Conservation (phyloP, 2,888 invertebrate genomes). For the Druceiella hillmani region DNA sequence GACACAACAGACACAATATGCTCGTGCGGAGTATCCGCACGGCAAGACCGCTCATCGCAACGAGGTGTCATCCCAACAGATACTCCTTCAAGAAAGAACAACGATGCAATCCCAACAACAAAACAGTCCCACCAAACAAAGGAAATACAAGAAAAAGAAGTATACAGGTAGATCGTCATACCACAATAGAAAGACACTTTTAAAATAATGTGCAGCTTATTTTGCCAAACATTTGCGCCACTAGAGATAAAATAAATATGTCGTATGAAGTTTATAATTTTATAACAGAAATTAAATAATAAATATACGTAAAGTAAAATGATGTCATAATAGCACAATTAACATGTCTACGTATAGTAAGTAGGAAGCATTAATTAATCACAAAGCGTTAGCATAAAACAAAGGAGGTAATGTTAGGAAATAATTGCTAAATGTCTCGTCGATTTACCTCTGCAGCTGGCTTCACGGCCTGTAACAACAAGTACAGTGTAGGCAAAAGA, state of each 20-base stretch:
- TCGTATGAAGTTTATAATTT: too few relatives aligned
- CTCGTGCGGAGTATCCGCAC: too few relatives aligned
- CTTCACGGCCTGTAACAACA: slow-evolving; percentile 66
- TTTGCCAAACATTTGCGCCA: too few relatives aligned
- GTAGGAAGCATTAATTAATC: slow-evolving; percentile 33
- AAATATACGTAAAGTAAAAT: slow-evolving; percentile 18
- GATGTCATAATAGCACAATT: slow-evolving; percentile 20
- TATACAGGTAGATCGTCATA: neutral
- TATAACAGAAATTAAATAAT: slow-evolving; percentile 9
- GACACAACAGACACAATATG: too few relatives aligned
- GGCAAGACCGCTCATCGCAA: too few relatives aligned
- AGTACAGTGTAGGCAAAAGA: slow-evolving; percentile 26
- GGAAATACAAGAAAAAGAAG: neutral
- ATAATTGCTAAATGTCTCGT: neutral
- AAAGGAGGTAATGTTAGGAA: slow-evolving; percentile 26
- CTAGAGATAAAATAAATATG: too few relatives aligned
- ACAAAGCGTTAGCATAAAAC: slow-evolving; percentile 47
- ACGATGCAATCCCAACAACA: too few relatives aligned
- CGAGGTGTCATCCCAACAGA: too few relatives aligned
- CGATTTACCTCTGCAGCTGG: slow-evolving; percentile 62
- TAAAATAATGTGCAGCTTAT: neutral
- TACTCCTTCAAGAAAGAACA: too few relatives aligned
- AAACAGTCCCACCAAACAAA: neutral
- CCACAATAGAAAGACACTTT: neutral
- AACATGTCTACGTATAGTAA: slow-evolving; percentile 22